A percentile compares a stretch with the other conserved stretches of the same genome.
Evolutionary conservation across 2,888 invertebrate genomes (phyloP).

Genomic region (Ichneumoninae sp.): DNA sequence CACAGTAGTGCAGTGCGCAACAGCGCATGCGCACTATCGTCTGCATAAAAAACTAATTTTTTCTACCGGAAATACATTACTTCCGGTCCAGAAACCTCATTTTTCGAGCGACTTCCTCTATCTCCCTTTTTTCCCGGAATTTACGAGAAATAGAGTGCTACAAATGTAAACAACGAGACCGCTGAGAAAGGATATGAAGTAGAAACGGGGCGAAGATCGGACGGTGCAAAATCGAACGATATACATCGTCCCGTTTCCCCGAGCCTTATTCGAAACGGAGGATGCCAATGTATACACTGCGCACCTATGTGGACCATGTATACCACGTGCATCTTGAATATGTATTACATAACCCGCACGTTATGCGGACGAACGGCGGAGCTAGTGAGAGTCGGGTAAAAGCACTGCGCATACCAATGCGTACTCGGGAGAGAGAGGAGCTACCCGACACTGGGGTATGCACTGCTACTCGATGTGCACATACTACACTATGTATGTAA

Average conservation of each 20-base stretch:
- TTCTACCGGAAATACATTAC: background rate
- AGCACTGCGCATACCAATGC: constrained; percentile 11
- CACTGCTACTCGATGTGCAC: constrained; percentile 22
- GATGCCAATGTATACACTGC: constrained; percentile 4
- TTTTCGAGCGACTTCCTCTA: background rate
- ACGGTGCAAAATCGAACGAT: constrained; percentile 23
- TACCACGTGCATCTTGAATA: constrained; percentile 1
- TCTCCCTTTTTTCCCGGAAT: background rate
- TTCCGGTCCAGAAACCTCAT: background rate
- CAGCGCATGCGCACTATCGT: background rate
- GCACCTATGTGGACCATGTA: background rate
- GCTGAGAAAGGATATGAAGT: constrained; percentile 21
- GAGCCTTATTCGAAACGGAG: background rate
- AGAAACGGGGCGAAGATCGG: background rate
- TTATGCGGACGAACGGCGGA: background rate
- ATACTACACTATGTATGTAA: constrained; percentile 34
- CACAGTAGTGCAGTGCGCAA: no score
- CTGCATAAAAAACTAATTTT: background rate
- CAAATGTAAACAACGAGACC: background rate
- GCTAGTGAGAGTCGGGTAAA: constrained; percentile 28
- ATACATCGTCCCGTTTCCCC: background rate
- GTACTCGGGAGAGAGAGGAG: constrained; percentile 1
- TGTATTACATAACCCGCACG: background rate
- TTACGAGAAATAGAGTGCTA: background rate
- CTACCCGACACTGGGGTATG: constrained; percentile 16